Base-by-base conservation (phyloP, 2,888 invertebrate genomes). In the Pseudoips prasinana region DNA sequence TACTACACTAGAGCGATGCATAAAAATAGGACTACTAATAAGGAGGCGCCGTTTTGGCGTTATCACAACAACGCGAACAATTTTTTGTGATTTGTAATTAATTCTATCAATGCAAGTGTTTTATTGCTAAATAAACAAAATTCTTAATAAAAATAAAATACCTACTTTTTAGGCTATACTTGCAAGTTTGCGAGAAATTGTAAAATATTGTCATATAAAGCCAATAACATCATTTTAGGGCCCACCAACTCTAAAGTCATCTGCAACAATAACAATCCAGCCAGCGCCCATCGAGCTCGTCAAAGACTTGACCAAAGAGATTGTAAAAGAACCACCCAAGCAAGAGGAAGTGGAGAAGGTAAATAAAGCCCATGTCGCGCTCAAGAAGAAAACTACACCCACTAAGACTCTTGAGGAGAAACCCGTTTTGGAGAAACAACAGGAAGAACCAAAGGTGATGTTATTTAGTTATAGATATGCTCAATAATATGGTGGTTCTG, bases 211-310 rank as follows among this genome's bases (percentile, higher is more conserved):
- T n/a, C n/a, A n/a, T n/a, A n/a, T n/a, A n/a, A n/a, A n/a, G n/a
- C n/a, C n/a, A 14, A 14, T 14, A 14, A 14, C 5, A 14, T 14
- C 5, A 14, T 14, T 20, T 20, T 7, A 20, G 20, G n/a, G 20
- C 7, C 80, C 76, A 39, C 80, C 77, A 0, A 70, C 66, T 1
- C 60, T 88, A 0, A 79, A 79, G 33, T 84, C 85, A 0, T 88
- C 88, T 11, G 88, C 88, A 3, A 87, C 88, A 0, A 86, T 88
- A 24, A 86, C 81, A 1, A 85, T 87, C 44, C 59, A 74, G 3
- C 79, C 83, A 0, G 48, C 66, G 1, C 56, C 71, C 0, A 27
- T 60, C 0, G 61, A 60, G 22, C 69, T 81, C 0, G 58, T 54
- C 3, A 72, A 62, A 20, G 81, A 78, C 39, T 55, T 71, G 2